Conservation (phyloP, 2,113 vertebrate species). For the Coracopsis vasa region DNA sequence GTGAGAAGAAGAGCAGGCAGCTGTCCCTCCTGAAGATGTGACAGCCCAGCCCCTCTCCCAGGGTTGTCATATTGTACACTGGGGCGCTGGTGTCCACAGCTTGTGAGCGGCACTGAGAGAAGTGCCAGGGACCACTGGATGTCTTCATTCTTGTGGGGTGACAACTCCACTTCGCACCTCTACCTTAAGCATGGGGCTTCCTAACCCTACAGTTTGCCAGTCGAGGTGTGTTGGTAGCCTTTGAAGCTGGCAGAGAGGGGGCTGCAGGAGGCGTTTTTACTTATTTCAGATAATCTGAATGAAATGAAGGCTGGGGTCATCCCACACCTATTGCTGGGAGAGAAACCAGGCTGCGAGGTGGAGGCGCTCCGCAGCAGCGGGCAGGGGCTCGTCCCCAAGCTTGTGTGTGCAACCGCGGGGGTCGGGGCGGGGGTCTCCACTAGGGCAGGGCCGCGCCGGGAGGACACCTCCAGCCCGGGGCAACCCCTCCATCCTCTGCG, state of each 20-base stretch:
- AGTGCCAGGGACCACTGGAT: not conserved
- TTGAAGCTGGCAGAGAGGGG: not conserved
- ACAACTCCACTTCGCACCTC: not conserved
- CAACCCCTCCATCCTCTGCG: not conserved
- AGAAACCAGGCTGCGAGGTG: not conserved
- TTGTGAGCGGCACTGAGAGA: fast-evolving
- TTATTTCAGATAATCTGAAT: not conserved
- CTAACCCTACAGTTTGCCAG: not conserved
- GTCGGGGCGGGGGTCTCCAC: not conserved
- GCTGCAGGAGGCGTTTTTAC: not conserved
- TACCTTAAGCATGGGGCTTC: not conserved
- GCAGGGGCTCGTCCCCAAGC: not conserved
- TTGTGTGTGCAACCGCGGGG: not conserved
- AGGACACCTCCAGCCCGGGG: not conserved
- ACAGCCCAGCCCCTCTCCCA: not conserved
- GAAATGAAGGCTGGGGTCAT: not conserved
- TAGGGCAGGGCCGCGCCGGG: not conserved
- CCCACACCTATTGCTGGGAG: not conserved
- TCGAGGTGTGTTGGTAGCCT: not conserved
- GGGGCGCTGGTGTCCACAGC: not conserved
- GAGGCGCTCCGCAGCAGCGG: not conserved
- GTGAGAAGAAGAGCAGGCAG: not conserved
- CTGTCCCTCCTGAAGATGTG: not conserved
- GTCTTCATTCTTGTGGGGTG: not conserved
- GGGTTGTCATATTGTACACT: not conserved